phyloP scores from a whole-genome alignment of 2,888 invertebrate genomes.

The Myopa testacea region DNA sequence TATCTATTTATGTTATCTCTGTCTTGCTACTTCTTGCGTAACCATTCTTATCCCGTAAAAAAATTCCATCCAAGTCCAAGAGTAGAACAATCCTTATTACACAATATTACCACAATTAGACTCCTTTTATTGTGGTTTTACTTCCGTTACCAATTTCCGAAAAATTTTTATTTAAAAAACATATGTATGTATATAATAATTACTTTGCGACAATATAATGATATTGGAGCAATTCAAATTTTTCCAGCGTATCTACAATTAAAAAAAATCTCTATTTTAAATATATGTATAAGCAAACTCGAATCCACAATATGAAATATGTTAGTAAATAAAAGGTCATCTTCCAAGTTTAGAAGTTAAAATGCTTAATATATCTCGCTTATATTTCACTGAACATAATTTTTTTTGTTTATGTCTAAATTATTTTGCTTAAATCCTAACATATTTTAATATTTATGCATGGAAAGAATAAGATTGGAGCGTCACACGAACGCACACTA shows the following conservation, averaged over 20 bases:
- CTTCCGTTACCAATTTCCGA: too few species aligned
- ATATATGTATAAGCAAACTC: not conserved
- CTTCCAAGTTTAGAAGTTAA: conserved; percentile 24
- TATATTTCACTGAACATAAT: conserved; percentile 39
- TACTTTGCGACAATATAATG: too few species aligned
- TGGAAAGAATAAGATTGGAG: conserved; percentile 27
- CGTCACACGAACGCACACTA: conserved; percentile 22
- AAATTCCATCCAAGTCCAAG: too few species aligned
- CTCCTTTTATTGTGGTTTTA: too few species aligned
- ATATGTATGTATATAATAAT: too few species aligned
- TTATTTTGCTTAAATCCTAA: conserved; percentile 41
- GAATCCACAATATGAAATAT: not conserved
- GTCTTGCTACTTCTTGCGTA: too few species aligned
- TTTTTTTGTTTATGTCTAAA: conserved; percentile 31
- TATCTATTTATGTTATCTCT: too few species aligned
- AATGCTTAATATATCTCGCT: conserved; percentile 38
- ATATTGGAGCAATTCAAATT: too few species aligned
- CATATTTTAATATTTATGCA: conserved; percentile 25
- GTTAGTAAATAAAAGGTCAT: conserved; percentile 1
- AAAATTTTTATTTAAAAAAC: too few species aligned
- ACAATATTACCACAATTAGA: too few species aligned
- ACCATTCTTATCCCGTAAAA: too few species aligned
- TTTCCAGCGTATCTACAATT: not conserved
- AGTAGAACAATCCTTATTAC: too few species aligned
- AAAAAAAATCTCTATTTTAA: not conserved